These are phyloP conservation scores for Ectropis grisescens DNA, from an alignment of 1,140 invertebrate genomes.

Conservation along the genomic window DNA sequence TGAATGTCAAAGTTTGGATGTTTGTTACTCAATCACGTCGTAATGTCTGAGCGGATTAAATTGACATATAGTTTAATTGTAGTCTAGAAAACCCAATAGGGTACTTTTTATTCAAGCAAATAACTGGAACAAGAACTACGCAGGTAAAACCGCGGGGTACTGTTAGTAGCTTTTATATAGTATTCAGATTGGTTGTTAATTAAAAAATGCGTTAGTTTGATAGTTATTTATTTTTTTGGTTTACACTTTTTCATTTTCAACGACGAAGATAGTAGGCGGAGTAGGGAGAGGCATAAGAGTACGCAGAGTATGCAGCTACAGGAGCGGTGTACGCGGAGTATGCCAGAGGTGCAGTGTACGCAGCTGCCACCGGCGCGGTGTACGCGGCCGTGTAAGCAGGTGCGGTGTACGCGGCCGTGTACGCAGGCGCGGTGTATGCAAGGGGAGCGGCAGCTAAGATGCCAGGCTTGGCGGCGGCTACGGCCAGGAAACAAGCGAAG, in stretches of 20 bases:
- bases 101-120: too few species aligned
- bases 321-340: slow-evolving; percentile 51
- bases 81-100: too few species aligned
- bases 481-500: slow-evolving; percentile 37
- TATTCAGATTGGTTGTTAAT: too few species aligned
- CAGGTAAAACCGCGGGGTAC: too few species aligned
- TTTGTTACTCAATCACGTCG: too few species aligned
- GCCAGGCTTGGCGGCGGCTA: slow-evolving; percentile 24
- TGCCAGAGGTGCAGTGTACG: slow-evolving; percentile 41
- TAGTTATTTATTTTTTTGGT: too few species aligned
- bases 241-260: neutral
- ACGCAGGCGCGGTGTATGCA: neutral
- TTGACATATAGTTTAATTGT: too few species aligned
- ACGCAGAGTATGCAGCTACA: slow-evolving; percentile 31
- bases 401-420: slow-evolving; percentile 26
- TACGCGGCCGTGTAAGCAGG: slow-evolving; percentile 31
- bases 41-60: too few species aligned
- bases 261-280: slow-evolving; percentile 30
- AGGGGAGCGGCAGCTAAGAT: slow-evolving; percentile 4
- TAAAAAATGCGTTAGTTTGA: too few species aligned
- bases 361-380: slow-evolving; percentile 31
- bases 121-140: too few species aligned
- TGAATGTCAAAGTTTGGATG: too few species aligned
- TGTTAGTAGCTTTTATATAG: too few species aligned
- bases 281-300: slow-evolving; percentile 42